Conservation (phyloP, 1,140 invertebrate species). For the Zaprionus capensis region DNA sequence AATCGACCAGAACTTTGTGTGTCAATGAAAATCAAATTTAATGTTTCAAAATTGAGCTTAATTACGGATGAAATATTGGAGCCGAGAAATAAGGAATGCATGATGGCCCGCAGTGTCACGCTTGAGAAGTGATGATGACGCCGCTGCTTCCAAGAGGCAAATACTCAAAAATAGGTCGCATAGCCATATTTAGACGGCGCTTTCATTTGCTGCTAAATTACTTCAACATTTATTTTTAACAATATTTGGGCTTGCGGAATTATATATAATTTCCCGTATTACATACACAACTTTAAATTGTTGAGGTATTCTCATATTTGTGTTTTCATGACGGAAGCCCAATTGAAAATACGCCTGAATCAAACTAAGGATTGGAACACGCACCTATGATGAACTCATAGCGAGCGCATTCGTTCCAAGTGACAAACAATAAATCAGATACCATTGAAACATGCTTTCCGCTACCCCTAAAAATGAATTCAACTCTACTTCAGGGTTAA, state of each 20-base stretch:
- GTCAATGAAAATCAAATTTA: constrained; percentile 52
- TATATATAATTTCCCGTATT: not conserved
- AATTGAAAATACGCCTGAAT: not conserved
- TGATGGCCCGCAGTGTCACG: constrained; percentile 40
- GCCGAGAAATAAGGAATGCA: constrained; percentile 32
- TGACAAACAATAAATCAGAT: constrained; percentile 28
- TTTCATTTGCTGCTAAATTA: constrained; percentile 36
- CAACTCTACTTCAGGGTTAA: not conserved
- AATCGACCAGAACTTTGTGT: constrained; percentile 52
- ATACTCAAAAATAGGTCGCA: constrained; percentile 66
- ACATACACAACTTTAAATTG: not conserved
- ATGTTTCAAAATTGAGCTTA: constrained; percentile 75
- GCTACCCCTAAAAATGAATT: not conserved
- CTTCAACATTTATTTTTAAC: constrained; percentile 58
- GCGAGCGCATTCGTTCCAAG: constrained; percentile 12
- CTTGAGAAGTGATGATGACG: constrained; percentile 21
- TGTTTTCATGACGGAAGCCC: not conserved
- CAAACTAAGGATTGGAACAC: constrained; percentile 25
- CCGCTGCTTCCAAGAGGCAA: constrained; percentile 35
- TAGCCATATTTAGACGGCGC: constrained; percentile 68
- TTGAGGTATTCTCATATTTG: not conserved
- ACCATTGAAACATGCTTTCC: constrained; percentile 1
- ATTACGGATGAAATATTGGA: constrained; percentile 60
- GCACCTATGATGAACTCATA: constrained; percentile 55
- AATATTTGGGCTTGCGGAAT: constrained; percentile 56